Evolutionary conservation across 2,888 invertebrate genomes (phyloP), one percentile per base, ranked within the genome.

Genomic region (Diplazon laetatorius): DNA sequence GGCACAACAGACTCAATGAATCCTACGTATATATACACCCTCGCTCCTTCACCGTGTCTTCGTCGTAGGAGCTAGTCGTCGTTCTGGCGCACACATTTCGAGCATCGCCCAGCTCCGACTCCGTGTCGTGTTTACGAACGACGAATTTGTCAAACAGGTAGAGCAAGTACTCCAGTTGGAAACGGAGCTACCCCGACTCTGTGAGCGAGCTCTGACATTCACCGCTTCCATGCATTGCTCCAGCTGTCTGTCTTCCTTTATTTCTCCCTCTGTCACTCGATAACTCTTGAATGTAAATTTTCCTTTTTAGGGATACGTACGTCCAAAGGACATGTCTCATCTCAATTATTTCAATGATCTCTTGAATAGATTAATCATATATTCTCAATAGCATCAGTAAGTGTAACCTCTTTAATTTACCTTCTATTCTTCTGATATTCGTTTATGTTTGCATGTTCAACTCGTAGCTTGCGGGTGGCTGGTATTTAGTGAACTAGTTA

Each of bases 71-170:
- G 46, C 10, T n/a, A 1, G 22, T 44, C 14, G 46, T 46, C 39
- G 42, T 52, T 25, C 10, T n/a, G 16, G n/a, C 46, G 30, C 46
- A 57, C 39, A 55, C 75, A 35, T 62, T 59, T 59, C 69, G 30
- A 76, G 39, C n/a, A 55, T 16, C 39, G 57, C 18, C 14, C 50
- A 42, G 35, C 55, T 55, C n/a, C 39, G 25, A 55, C 35, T 46
- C 37, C n/a, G 30, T 35, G 57, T 35, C 52, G 30, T 75, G 52
- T 69, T 69, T 68, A 37, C 75, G 42, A 46, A 62, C 37, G 69
- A 52, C 59, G 48, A 63, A 76, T 69, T 75, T 63, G 48, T 52
- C 66, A 66, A 66, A 14, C 66, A 35, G 39, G 42, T 63, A 20
- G 22, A 70, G 20, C 30, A 35, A 59, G 39, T 30, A 59, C 35